A percentile compares a stretch with the other conserved stretches of the same genome.
Evolutionary conservation across 2,113 vertebrate species (phyloP).

Genomic region (Nibea albiflora): DNA sequence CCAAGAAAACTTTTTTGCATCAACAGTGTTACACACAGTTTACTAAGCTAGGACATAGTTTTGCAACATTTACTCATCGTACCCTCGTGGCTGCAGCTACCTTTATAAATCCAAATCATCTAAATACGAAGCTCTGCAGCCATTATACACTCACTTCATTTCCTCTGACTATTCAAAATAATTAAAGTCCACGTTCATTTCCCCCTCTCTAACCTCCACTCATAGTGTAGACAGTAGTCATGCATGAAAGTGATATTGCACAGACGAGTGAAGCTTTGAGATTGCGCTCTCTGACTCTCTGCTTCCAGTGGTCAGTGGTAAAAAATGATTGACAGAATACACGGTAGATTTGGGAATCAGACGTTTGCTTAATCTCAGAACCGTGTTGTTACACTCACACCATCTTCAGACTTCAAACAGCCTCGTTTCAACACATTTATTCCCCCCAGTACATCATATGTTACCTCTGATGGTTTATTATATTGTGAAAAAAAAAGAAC

Average conservation of each 20-base stretch:
- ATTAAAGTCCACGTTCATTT: constrained; percentile 48
- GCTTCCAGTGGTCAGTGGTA: constrained; percentile 59
- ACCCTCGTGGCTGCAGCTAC: background rate
- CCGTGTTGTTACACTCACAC: constrained; percentile 42
- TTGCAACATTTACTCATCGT: constrained; percentile 2
- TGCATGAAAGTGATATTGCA: constrained; percentile 60
- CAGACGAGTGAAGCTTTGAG: constrained; percentile 55
- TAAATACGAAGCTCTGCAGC: background rate
- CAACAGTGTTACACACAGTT: constrained; percentile 7
- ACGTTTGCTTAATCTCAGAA: constrained; percentile 64
- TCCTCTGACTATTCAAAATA: constrained; percentile 27
- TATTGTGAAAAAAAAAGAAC: background rate
- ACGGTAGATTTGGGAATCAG: constrained; percentile 66
- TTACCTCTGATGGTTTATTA: constrained; percentile 31
- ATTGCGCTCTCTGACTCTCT: constrained; percentile 38
- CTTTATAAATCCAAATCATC: background rate
- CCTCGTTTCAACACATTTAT: constrained; percentile 1
- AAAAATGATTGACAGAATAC: constrained; percentile 72
- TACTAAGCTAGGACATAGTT: background rate
- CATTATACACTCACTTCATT: constrained; percentile 25
- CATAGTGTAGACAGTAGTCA: constrained; percentile 43
- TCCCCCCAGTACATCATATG: background rate
- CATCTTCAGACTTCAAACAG: constrained; percentile 33
- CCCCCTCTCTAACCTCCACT: constrained; percentile 24
- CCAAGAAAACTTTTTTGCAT: constrained; percentile 7